Conservation (phyloP, 2,888 invertebrate genomes). For the Drosophila mayaguana region DNA sequence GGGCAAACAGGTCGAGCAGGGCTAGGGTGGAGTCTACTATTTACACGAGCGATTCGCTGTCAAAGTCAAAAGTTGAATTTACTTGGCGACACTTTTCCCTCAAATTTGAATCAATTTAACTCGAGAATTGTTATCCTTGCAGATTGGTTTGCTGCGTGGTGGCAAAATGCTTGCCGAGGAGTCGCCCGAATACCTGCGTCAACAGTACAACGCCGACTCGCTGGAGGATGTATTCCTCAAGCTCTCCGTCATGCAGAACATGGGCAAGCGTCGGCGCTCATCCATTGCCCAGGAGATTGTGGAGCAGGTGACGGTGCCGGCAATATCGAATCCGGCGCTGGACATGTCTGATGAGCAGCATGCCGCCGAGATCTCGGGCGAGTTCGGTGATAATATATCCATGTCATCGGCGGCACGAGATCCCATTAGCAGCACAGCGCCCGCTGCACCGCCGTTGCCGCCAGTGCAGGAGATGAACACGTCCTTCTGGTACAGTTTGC, state of each 20-base stretch:
- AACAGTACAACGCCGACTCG: slow-evolving; percentile 90
- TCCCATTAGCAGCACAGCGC: slow-evolving; percentile 87
- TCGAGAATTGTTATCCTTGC: slow-evolving; percentile 35
- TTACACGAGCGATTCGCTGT: slow-evolving; percentile 30
- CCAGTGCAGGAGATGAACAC: slow-evolving; percentile 88
- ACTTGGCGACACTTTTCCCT: slow-evolving; percentile 64
- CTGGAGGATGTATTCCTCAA: slow-evolving; percentile 93
- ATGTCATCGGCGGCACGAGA: slow-evolving; percentile 90
- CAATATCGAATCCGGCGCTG: slow-evolving; percentile 88
- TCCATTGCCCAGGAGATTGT: slow-evolving; percentile 92
- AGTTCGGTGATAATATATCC: slow-evolving; percentile 94
- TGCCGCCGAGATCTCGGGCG: slow-evolving; percentile 92
- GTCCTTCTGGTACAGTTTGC: slow-evolving; percentile 87
- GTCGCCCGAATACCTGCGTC: slow-evolving; percentile 90
- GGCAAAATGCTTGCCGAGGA: slow-evolving; percentile 94
- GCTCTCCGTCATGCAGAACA: slow-evolving; percentile 91
- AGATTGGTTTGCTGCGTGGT: slow-evolving; percentile 94
- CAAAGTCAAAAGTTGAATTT: slow-evolving; percentile 77
- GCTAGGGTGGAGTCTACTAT: not conserved
- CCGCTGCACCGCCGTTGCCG: slow-evolving; percentile 88
- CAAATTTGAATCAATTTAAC: slow-evolving; percentile 59
- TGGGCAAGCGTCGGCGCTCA: slow-evolving; percentile 92
- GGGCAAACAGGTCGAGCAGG: not conserved
- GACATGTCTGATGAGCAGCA: slow-evolving; percentile 89
- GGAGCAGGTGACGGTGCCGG: slow-evolving; percentile 88